Base-by-base conservation (phyloP, 1,140 invertebrate genomes). In the Mamestra configurata region DNA sequence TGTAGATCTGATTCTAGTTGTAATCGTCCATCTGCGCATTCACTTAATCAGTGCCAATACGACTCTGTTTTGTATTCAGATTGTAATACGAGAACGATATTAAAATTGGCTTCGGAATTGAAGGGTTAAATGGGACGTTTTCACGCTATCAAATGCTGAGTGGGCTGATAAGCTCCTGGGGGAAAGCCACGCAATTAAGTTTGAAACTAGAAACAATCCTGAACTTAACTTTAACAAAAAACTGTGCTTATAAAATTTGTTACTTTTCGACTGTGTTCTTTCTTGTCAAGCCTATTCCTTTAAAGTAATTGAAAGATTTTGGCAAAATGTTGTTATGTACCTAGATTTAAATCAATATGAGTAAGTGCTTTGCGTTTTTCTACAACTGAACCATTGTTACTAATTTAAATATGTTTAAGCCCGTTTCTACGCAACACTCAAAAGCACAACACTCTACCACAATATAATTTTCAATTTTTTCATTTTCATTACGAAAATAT, bases 61-160 rank as follows among this genome's bases (percentile, higher is more conserved):
- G 31, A n/a, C 10, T n/a, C 31, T 37, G 59, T 20, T 64, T 64
- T 64, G 59, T 64, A 64, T 64, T 64, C 59, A 4, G 31, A 40
- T 40, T 64, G 59, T 64, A 64, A 40, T 64, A 37, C 35, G 64
- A 40, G 20, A 24, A 15, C 31, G 20, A 24, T 68, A 68, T 68
- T 68, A 68, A 68, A 68, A 46, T 68, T 68, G 64, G 40, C 20
- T 46, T 46, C 20, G 22, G 35, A 46, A 46, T 46, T 46, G 64
- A 27, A 18, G 11, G 13, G 11, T 46, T 49, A 43, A 46, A 68
- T 68, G 64, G 24, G 64, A 40, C 22, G 11, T 46, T 43, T 68
- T n/a, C 40, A 27, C 40, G 40, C 37, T 68, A 68, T 68, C 20
- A 46, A 24, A 46, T 46, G 64, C 40, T 68, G 20, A 46, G 20